These are phyloP conservation scores for Mastigias papua DNA, from an alignment of 30 jellyfish, hydroid and myxozoan species.

Conservation along the genomic window DNA sequence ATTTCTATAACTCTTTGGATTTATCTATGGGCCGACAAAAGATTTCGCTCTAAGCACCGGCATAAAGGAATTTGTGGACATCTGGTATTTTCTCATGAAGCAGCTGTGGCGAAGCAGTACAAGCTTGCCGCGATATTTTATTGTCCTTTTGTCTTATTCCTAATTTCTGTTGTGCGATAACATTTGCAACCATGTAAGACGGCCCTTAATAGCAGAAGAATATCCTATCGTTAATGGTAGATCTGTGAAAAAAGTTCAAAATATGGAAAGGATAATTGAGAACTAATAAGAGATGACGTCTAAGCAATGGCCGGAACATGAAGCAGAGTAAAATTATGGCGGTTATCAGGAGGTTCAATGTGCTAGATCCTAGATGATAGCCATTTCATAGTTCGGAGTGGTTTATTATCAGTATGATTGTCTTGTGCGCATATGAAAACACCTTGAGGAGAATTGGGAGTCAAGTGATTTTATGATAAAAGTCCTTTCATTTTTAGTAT, in stretches of 20 bases:
- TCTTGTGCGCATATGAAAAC: not conserved
- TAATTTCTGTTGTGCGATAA: not conserved
- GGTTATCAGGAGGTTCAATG: too few species aligned
- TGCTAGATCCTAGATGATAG: too few species aligned
- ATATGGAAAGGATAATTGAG: not conserved
- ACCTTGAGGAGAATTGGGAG: not conserved
- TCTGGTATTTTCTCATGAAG: conserved; percentile 1
- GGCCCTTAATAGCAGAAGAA: not conserved
- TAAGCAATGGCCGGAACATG: not conserved
- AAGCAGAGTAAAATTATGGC: not conserved
- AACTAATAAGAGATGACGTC: not conserved
- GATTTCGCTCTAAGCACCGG: not conserved
- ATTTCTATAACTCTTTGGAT: not conserved
- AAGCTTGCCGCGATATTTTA: not conserved
- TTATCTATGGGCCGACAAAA: not conserved
- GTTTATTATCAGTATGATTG: not conserved
- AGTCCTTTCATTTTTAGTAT: not conserved
- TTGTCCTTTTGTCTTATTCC: not conserved
- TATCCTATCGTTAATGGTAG: not conserved
- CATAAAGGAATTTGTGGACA: not conserved
- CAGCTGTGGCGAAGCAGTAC: not conserved
- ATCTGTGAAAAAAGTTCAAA: not conserved
- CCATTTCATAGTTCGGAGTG: not conserved
- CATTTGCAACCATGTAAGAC: not conserved
- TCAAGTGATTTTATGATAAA: not conserved